These are phyloP conservation scores for Leucophenga maculata DNA, from an alignment of 2,888 invertebrate species.

Conservation along the genomic window DNA sequence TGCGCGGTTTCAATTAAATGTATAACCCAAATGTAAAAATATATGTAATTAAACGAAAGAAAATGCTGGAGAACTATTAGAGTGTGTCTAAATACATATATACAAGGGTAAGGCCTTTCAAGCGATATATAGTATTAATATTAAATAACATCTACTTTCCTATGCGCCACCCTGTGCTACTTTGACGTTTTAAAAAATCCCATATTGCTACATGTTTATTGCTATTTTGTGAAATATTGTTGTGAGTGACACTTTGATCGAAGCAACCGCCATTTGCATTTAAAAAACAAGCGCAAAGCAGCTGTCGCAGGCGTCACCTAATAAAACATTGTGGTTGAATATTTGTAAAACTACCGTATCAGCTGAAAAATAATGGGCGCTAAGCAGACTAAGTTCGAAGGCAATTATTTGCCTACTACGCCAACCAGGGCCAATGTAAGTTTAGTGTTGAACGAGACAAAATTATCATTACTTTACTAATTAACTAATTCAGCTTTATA, in stretches of 20 bases:
- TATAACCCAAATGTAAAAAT: no score
- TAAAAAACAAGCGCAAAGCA: conserved; percentile 49
- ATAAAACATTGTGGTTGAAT: neutral
- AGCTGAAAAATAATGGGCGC: conserved; percentile 55
- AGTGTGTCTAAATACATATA: no score
- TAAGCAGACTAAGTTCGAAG: conserved; percentile 65
- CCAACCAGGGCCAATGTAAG: conserved; percentile 56
- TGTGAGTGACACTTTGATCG: neutral
- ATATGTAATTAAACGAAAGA: no score
- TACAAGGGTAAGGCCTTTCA: no score
- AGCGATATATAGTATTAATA: no score
- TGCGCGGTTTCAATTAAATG: no score
- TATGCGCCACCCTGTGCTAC: no score
- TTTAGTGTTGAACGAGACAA: conserved; percentile 1
- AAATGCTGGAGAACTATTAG: no score
- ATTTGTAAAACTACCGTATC: neutral
- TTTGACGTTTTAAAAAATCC: no score
- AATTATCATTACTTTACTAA: neutral
- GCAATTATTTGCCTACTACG: conserved; percentile 53
- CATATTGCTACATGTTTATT: no score
- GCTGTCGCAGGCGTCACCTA: conserved; percentile 13
- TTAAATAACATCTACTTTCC: no score
- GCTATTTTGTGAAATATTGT: no score
- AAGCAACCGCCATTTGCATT: conserved; percentile 46
- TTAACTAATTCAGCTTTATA: neutral